Base-by-base conservation (phyloP, 2,888 invertebrate genomes). In the Perdita meconis region DNA sequence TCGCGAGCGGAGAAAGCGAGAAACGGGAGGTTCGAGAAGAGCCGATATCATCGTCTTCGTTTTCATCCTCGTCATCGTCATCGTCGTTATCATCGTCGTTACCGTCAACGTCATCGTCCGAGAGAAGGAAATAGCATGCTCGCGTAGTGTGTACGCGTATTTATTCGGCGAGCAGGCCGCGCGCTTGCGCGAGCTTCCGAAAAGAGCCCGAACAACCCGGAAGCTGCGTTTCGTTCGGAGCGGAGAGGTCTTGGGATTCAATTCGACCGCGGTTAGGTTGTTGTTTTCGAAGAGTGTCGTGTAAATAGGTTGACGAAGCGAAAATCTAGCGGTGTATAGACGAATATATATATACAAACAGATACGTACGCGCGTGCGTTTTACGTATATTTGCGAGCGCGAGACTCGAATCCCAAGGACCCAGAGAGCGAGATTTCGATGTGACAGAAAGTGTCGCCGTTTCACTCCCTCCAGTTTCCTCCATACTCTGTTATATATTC, bases 401-500 rank as follows among this genome's bases (percentile, higher is more conserved):
- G 66, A 42, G 63, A 67, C 22, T 75, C 70, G 63, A 66, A 67
- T 71, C 64, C 75, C 73, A 60, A 69, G 63, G 30, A 53, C 10
- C 22, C 22, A 10, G n/a, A 19, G 19, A 53, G 44, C 26, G 66
- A 66, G 57, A 36, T 57, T 26, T 51, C 30, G 66, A 50, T 60
- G 22, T 63, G 36, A 38, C 42, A 13, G n/a, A 63, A 78, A 83
- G 34, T 50, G 36, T 69, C 80, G 82, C 81, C 80, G 85, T 86
- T 82, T 87, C 84, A 83, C 80, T 82, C 77, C 83, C 85, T 72
- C 82, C 42, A 67, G 36, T 72, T 67, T 86, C 81, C 79, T 80
- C 82, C 82, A 82, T 82, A 85, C 87, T 90, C 88, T 90, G 89
- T 90, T 89, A 87, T 75, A 86, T 63, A 47, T 89, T 89, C 80